These are phyloP conservation scores for Paedocypris sp. DNA, from an alignment of 2,113 vertebrate genomes.

Conservation along the genomic window DNA sequence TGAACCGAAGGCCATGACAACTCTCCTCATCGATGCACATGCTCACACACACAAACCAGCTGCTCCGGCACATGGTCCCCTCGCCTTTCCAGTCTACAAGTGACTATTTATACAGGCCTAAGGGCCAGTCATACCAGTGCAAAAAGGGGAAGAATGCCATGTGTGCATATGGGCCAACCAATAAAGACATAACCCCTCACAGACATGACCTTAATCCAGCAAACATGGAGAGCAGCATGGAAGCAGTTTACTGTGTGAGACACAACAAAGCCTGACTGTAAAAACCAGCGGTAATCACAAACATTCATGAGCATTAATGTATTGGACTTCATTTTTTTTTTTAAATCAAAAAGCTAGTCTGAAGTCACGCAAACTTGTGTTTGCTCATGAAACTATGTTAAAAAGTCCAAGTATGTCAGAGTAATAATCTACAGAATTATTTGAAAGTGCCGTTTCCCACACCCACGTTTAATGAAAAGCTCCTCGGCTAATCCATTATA, in stretches of 20 bases:
- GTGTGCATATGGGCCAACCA: conserved; percentile 45
- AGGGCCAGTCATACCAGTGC: conserved; percentile 56
- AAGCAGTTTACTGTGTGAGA: conserved; percentile 45
- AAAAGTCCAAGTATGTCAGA: too few relatives aligned
- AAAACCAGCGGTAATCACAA: conserved; percentile 40
- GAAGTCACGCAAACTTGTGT: background rate
- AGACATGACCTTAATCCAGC: conserved; percentile 55
- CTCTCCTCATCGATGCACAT: conserved; percentile 32
- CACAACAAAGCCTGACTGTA: conserved; percentile 43
- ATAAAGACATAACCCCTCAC: conserved; percentile 52
- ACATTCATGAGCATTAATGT: conserved; percentile 10
- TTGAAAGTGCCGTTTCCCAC: background rate
- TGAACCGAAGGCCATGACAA: conserved; percentile 51
- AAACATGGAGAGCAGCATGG: conserved; percentile 40
- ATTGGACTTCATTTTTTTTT: too few relatives aligned
- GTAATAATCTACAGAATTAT: too few relatives aligned
- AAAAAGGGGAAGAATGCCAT: conserved; percentile 46
- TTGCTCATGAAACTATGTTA: too few relatives aligned
- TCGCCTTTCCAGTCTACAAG: conserved; percentile 44
- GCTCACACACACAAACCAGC: conserved; percentile 42
- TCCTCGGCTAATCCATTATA: background rate
- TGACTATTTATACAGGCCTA: conserved; percentile 58
- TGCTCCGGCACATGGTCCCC: conserved; percentile 60
- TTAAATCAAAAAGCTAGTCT: conserved; percentile 3
- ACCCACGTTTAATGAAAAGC: background rate